Percentiles rank a stretch among this genome's conserved stretches.
These are phyloP conservation scores for Eulemur coronatus DNA, from an alignment of 2,797 vertebrate genomes.

Conservation along the genomic window DNA sequence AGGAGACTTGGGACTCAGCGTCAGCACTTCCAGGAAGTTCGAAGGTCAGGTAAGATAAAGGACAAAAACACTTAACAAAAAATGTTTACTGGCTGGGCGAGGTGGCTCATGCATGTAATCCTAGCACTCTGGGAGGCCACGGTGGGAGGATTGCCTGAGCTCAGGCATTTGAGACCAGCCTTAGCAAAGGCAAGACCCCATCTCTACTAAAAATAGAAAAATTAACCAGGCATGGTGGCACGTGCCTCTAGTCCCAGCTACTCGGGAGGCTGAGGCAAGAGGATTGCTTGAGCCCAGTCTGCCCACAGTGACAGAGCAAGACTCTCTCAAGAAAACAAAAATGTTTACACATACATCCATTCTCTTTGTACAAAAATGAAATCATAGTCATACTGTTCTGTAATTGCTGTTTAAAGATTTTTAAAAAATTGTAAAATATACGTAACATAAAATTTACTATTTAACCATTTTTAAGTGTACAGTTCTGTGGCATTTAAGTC, in stretches of 20 bases:
- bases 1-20: neutral
- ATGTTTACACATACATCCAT: neutral
- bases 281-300: too few species aligned
- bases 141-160: too few species aligned
- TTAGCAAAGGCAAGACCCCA: accelerated
- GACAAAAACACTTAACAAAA: neutral
- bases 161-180: too few species aligned
- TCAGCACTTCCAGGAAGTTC: neutral
- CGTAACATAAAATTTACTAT: neutral
- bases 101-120: too few species aligned
- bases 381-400: neutral
- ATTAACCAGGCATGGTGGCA: too few species aligned
- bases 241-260: too few species aligned
- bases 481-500: neutral
- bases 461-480: neutral
- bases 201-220: too few species aligned
- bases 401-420: neutral
- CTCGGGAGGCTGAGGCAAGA: too few species aligned
- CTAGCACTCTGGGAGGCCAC: too few species aligned
- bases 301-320: too few species aligned
- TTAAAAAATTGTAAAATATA: neutral
- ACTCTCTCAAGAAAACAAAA: too few species aligned
- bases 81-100: too few species aligned
- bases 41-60: neutral
- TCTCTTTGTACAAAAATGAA: neutral